phyloP scores from a whole-genome alignment of 2,113 vertebrate species.

The Zosterops japonicus region DNA sequence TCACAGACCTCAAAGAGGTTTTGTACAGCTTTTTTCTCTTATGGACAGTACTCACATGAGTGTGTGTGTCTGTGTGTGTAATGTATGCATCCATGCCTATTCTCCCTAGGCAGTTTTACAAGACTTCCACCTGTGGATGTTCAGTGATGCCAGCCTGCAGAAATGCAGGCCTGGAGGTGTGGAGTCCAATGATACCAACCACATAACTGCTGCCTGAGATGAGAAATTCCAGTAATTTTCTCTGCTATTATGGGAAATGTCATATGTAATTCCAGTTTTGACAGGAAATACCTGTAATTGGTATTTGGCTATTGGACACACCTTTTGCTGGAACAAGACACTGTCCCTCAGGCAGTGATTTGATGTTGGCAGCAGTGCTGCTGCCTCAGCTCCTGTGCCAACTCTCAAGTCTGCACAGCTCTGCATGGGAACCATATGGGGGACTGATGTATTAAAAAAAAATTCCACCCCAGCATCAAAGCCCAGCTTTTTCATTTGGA shows the following conservation, averaged over 20 bases:
- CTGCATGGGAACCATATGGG: rapidly evolving
- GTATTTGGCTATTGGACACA: not conserved
- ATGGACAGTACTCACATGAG: rapidly evolving
- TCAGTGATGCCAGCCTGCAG: not conserved
- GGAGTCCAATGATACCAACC: rapidly evolving
- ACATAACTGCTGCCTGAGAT: not conserved
- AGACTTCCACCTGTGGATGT: not conserved
- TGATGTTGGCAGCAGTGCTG: not conserved
- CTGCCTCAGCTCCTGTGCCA: not conserved
- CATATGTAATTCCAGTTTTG: not conserved
- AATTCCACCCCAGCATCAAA: not conserved
- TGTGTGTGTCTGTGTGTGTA: no score
- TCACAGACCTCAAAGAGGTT: not conserved
- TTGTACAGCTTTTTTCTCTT: not conserved
- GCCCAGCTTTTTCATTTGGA: not conserved
- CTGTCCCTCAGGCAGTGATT: not conserved
- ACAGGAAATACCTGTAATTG: not conserved
- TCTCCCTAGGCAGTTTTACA: not conserved
- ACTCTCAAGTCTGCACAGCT: rapidly evolving
- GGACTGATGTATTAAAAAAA: not conserved
- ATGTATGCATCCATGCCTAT: not conserved
- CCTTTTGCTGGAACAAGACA: not conserved
- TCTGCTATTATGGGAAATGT: not conserved
- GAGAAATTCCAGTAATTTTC: not conserved
- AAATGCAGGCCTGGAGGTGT: not conserved